Base-by-base conservation (phyloP, 2,797 vertebrate species). In the Bradypodion pumilum region DNA sequence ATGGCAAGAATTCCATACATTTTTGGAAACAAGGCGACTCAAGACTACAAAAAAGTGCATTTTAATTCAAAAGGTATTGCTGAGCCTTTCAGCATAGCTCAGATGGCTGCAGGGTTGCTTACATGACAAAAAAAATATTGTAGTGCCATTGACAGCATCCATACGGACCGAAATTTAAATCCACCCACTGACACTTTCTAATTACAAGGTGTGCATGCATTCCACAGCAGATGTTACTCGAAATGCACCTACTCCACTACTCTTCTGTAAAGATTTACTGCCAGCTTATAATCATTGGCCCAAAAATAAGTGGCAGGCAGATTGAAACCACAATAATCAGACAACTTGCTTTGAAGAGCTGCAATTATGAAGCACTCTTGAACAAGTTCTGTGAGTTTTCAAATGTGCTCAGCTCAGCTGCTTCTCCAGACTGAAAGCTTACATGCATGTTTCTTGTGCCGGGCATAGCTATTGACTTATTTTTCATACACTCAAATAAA, bases 181-280 rank as follows among this genome's bases (percentile, higher is more conserved):
- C 75, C 44, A 44, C 78, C 72, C 42, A 60, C 81, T 27, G 16
- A 46, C 19, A 4, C 75, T 85, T 78, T 63, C 75, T 87, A 72
- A 84, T 87, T 84, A 83, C 62, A 83, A 87, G 82, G 82, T 81
- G 85, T 85, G 73, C 1, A 21, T 68, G 78, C 81, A 88, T 27
- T n/a, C 75, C 74, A 68, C 72, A 81, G 15, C n/a, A 85, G 72
- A 3, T 27, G 0, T 80, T 87, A 69, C 72, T 86, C 16, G 66
- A 84, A 70, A 60, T 46, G 40, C 40, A 0, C 35, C 79, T 46
- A 59, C 42, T 87, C 1, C 13, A 68, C 59, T 59, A 32, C 25
- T 52, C 80, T 77, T 82, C 70, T 1, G 73, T 74, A 62, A 83
- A 49, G 0, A 0, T 42, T 35, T 75, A 74, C 44, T 81, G 0